These are phyloP conservation scores for Mormyrus iriodes DNA, from an alignment of 2,113 vertebrate genomes.

Conservation along the genomic window DNA sequence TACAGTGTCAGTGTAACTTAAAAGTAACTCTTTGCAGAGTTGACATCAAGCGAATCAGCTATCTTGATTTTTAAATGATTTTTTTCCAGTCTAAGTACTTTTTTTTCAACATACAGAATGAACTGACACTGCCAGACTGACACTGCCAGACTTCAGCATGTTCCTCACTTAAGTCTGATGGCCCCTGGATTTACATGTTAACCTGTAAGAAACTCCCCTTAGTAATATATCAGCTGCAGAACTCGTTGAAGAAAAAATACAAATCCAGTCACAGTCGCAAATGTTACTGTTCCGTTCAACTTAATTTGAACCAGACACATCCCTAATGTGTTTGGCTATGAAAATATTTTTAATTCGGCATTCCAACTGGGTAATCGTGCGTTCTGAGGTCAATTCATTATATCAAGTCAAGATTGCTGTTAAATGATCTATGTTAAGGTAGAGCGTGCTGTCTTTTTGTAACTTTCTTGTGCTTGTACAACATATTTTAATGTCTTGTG, in stretches of 20 bases:
- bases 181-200: neutral
- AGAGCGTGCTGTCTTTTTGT: neutral
- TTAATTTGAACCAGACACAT: conserved; percentile 28
- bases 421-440: neutral
- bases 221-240: neutral
- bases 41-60: neutral
- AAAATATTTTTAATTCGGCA: conserved; percentile 18
- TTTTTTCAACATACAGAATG: neutral
- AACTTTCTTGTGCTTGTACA: neutral
- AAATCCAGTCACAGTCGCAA: neutral
- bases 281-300: conserved; percentile 12
- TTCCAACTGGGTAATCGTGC: conserved; percentile 16
- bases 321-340: conserved; percentile 26
- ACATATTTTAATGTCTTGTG: neutral
- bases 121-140: neutral
- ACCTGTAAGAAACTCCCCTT: neutral
- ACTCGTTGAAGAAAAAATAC: neutral
- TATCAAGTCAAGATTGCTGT: conserved; percentile 2
- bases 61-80: neutral
- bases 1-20: neutral
- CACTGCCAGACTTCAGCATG: neutral
- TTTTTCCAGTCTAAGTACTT: neutral
- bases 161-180: neutral
- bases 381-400: conserved; percentile 10
- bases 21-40: neutral